Evolutionary conservation across 2,797 vertebrate genomes (phyloP).

Genomic region (Falco peregrinus): DNA sequence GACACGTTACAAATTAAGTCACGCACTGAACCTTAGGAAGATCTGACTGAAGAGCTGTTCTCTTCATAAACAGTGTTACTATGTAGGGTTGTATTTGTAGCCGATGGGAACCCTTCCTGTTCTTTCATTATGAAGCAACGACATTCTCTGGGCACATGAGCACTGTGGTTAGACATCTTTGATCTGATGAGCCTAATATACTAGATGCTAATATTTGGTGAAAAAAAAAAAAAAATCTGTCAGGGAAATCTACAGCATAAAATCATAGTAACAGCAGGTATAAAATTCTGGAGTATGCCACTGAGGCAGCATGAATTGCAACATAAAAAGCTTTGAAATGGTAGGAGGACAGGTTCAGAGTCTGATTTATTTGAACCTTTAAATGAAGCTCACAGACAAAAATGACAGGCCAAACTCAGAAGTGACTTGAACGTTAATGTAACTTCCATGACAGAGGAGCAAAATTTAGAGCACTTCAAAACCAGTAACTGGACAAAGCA

Average conservation of each 20-base stretch:
- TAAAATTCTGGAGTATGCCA: neutral
- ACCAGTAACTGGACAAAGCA: neutral
- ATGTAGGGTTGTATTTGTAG: neutral
- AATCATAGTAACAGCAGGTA: neutral
- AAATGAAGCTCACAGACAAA: neutral
- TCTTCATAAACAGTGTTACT: neutral
- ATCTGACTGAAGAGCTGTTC: neutral
- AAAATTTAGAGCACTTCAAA: neutral
- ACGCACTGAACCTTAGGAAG: neutral
- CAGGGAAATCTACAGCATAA: neutral
- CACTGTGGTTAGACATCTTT: neutral
- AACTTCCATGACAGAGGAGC: neutral
- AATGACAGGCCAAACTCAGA: neutral
- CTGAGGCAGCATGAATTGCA: neutral
- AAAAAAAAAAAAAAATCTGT: neutral
- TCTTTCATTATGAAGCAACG: neutral
- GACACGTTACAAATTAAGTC: neutral
- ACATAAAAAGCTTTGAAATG: neutral
- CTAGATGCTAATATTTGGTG: neutral
- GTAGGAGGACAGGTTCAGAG: neutral
- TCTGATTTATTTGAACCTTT: neutral
- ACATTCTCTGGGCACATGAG: neutral
- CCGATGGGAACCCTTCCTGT: neutral
- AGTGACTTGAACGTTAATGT: neutral
- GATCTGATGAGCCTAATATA: neutral